Evolutionary conservation across 1,140 invertebrate genomes (phyloP), one percentile per base, ranked within the genome.

Genomic region (Heliconius himera): DNA sequence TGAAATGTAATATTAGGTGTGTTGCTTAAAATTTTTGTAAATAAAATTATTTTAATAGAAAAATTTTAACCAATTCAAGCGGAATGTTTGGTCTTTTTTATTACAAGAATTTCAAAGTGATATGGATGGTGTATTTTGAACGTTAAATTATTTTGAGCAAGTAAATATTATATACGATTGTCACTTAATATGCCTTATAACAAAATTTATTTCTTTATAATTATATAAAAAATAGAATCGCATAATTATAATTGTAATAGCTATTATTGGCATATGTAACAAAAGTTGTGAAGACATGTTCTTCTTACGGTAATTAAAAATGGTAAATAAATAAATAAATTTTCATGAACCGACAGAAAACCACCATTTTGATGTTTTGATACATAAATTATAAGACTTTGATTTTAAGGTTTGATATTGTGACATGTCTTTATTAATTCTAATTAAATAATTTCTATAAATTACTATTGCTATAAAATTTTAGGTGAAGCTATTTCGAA

Each of bases 321-420:
- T 36, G 33, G 33, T n/a, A 56, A 56, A 56, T 22, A 22, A 26
- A 26, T n/a, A 66, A 78, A 82, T 78, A 73, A 78, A 82, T 87
- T 85, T 87, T 86, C 87, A 84, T 87, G 86, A 85, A 86, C 87
- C 87, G 78, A 60, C 72, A 80, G 66, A 74, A 73, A 49, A 49
- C 46, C 36, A 74, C 70, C 71, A 82, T 89, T 90, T 88, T 83
- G 85, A 89, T 88, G 85, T 90, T 91, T 91, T 87, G 82, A 87
- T 90, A 85, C 79, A 84, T 86, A 85, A 81, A 78, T 81, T 77
- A 76, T 84, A 86, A 84, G 82, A 74, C 56, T 89, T 88, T 89
- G 82, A 82, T 89, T 91, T 86, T 86, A 91, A 87, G 85, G 85
- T 91, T 90, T 89, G 90, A 91, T 90, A 91, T 91, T 89, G 89